These are phyloP conservation scores for Sterna hirundo DNA, from an alignment of 2,113 vertebrate genomes.

Conservation along the genomic window DNA sequence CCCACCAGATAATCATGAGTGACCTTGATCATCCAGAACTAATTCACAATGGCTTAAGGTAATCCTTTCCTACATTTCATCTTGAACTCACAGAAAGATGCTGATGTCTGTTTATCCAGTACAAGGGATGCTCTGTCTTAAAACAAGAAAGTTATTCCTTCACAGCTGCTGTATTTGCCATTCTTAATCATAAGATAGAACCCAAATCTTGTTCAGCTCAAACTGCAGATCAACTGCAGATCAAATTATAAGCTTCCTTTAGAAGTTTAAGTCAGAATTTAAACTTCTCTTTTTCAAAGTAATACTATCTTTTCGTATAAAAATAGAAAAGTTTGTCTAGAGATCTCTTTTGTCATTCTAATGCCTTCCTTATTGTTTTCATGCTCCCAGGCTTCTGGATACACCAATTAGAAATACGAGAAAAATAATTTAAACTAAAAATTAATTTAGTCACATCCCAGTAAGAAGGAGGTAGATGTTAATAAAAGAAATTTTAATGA, in stretches of 20 bases:
- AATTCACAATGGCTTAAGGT: neutral
- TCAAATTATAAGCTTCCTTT: neutral
- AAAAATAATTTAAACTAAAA: slow-evolving; percentile 48
- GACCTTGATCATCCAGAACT: neutral
- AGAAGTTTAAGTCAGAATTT: neutral
- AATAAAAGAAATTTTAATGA: slow-evolving; percentile 61
- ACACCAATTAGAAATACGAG: slow-evolving; percentile 27
- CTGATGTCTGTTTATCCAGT: neutral
- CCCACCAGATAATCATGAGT: neutral
- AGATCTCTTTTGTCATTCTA: neutral
- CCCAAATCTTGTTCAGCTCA: neutral
- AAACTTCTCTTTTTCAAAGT: neutral
- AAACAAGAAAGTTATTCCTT: neutral
- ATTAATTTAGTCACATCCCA: slow-evolving; percentile 20
- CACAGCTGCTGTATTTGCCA: neutral
- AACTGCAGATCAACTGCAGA: neutral
- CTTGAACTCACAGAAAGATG: neutral
- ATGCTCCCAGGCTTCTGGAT: neutral
- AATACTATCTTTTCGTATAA: neutral
- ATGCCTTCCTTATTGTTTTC: neutral
- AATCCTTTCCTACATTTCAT: neutral
- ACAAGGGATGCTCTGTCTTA: neutral
- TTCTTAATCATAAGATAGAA: neutral
- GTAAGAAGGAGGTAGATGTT: slow-evolving; percentile 9
- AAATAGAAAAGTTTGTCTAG: neutral